Base-by-base conservation (phyloP, 2,888 invertebrate genomes). In the Ochropleura leucogaster region DNA sequence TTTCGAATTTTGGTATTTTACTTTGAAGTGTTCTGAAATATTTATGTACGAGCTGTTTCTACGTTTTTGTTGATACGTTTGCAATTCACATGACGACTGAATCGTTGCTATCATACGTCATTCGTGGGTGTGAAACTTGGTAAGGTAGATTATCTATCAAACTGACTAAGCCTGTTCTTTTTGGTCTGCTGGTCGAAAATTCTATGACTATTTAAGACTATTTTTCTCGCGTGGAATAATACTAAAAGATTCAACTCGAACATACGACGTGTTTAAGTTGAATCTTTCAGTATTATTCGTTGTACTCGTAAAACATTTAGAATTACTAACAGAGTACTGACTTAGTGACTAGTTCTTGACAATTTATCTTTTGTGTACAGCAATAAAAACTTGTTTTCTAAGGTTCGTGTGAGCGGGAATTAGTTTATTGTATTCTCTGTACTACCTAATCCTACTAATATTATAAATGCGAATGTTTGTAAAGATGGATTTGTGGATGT, bases 1-100 rank as follows among this genome's bases (percentile, higher is more conserved):
- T 95, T 93, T 93, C 88, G 93, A 94, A 95, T 94, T 93, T 93
- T 74, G 59, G 62, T 77, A 78, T 86, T 79, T 72, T 81, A 68
- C 84, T 88, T 88, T 85, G 86, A 79, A 89, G 85, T 87, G 86
- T 89, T 85, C 78, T 72, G 53, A 80, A 80, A 80, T 80, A 30
- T 3, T 30, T 30, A 74, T 65, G 57, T 63, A 72, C 53, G 67
- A 76, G 42, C 65, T 62, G 53, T 42, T 60, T 57, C 30, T 57
- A 42, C 51, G 30, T 49, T 67, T 68, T 83, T 83, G 60, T 83
- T 59, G 73, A 64, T 40, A 59, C 18, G 10, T 68, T 49, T 69
- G 51, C 49, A 64, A 44, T 66, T 64, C 70, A 49, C 51, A 68
- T 74, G 70, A 42, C 62, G 49, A 80, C 57, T 20, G 49, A 57